A percentile compares a stretch with the other conserved stretches of the same genome.
phyloP scores from a whole-genome alignment of 2,113 vertebrate species.

The Murina feae region DNA sequence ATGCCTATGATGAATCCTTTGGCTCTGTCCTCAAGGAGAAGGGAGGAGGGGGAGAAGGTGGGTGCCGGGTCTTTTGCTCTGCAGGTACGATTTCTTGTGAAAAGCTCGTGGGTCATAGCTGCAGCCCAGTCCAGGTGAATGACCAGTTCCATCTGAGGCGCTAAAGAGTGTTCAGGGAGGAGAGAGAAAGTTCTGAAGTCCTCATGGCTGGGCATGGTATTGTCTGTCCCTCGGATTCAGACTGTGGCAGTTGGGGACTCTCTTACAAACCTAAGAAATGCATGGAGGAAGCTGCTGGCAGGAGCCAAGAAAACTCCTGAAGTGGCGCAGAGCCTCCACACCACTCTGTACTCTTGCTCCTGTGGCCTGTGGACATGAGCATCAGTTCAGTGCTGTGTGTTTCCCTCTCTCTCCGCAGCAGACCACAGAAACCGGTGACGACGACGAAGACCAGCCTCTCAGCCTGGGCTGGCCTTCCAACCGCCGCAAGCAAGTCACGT shows the following conservation, averaged over 20 bases:
- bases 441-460: constrained; percentile 92
- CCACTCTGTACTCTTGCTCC: neutral
- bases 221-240: neutral
- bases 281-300: neutral
- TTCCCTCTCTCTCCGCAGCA: constrained; percentile 63
- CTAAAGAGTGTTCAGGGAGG: neutral
- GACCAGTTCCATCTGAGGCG: neutral
- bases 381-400: neutral
- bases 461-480: constrained; percentile 95
- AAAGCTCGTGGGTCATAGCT: neutral
- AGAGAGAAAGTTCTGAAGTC: neutral
- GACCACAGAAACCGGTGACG: constrained; percentile 78
- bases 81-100: neutral
- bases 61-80: neutral
- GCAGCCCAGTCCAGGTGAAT: neutral
- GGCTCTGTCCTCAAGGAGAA: neutral
- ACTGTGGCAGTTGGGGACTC: neutral
- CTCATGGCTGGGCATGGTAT: neutral
- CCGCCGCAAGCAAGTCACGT: constrained; percentile 87
- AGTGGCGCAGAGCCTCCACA: accelerated
- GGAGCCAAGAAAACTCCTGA: neutral
- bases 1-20: neutral
- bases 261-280: neutral
- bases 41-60: neutral
- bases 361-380: no score